Evolutionary conservation across 2,888 invertebrate species (phyloP), one percentile per base, ranked within the genome.

Genomic region (Tachystola acroxantha): DNA sequence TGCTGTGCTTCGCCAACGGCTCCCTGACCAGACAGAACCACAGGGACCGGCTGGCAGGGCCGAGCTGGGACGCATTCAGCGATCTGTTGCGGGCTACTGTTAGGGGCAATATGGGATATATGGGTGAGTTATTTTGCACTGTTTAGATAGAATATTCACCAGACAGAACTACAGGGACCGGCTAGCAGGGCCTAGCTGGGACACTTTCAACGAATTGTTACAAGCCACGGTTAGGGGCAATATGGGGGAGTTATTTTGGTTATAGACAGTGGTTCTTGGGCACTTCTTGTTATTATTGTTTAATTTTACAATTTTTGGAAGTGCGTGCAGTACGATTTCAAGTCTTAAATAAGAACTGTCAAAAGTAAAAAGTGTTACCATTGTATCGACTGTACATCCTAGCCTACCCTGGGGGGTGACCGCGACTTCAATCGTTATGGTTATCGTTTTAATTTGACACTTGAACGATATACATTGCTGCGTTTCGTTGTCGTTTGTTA

Each of bases 1-100:
- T 98, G 22, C 85, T 98, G 36, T 96, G 97, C 80, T 96, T 94
- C 70, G 95, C 97, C 67, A 99, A 99, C 82, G 98, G 98, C 0
- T 97, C 98, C 0, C 76, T 98, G 12, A 96, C 96, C 0, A 88
- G 99, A 10, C 97, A 98, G 82, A 88, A 91, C 57, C 93, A 97
- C 36, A 84, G 95, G 34, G 90, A 94, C 61, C 74, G 88, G 10
- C 89, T 92, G 37, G 94, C 93, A 0, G 92, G 92, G 22, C 89
- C 90, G 7, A 93, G 91, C 36, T 98, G 98, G 98, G 90, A 93
- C 1, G 90, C 90, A 13, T 98, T 98, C 67, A 92, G 92, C 58
- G 91, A 94, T 53, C 71, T 96, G 30, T 75, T 99, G 25, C 89
- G 92, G 12, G 90, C 92, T 12, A 96, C 97, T 0, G 95, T 96